Evolutionary conservation across 2,888 invertebrate genomes (phyloP).

Genomic region (Limulus polyphemus): DNA sequence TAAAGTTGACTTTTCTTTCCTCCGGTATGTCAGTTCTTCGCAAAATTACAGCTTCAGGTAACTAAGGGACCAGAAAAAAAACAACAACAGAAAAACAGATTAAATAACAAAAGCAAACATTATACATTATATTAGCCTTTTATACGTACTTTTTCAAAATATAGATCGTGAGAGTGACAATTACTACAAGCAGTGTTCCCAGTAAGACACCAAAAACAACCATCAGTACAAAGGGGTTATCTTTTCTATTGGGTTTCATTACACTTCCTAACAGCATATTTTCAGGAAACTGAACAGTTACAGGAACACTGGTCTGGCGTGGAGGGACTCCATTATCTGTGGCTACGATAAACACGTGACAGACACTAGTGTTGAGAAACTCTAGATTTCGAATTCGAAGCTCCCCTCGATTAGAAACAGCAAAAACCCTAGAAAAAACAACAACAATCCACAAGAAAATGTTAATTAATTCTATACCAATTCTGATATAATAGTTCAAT

Average conservation of each 20-base stretch:
- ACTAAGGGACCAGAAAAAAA: not conserved
- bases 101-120: no score
- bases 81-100: not conserved
- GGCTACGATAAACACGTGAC: constrained; percentile 67
- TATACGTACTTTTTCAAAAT: constrained; percentile 39
- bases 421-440: constrained; percentile 43
- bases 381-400: constrained; percentile 39
- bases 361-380: constrained; percentile 44
- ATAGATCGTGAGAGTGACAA: constrained; percentile 59
- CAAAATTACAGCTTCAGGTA: no score
- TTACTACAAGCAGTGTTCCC: constrained; percentile 57
- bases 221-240: constrained; percentile 42
- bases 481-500: no score
- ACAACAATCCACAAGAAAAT: not conserved
- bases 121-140: not conserved
- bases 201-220: constrained; percentile 58
- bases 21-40: no score
- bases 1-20: no score
- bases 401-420: constrained; percentile 52
- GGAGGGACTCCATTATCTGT: constrained; percentile 75
- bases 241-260: constrained; percentile 34
- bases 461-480: not conserved
- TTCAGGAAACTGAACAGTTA: constrained; percentile 29
- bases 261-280: constrained; percentile 30
- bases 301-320: constrained; percentile 44